These are phyloP conservation scores for Saimiri boliviensis DNA, from an alignment of 2,113 vertebrate species.

Conservation along the genomic window DNA sequence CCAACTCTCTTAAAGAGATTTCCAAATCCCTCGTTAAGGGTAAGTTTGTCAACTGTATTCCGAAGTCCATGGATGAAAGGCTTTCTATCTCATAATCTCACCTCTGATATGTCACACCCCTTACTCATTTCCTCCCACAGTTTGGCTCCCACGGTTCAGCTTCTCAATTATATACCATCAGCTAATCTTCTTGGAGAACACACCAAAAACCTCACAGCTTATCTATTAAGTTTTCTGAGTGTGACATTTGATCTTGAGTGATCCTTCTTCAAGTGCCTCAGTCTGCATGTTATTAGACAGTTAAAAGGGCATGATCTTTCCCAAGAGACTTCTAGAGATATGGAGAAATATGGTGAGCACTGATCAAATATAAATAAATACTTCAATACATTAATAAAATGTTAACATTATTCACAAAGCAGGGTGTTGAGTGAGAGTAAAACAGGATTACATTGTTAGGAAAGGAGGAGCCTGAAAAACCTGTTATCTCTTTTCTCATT, in stretches of 20 bases:
- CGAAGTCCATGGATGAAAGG: not conserved
- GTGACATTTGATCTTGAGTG: slow-evolving; percentile 8
- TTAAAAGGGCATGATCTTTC: not conserved
- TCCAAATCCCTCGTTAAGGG: not conserved
- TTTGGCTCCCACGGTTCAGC: not conserved
- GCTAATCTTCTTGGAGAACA: not conserved
- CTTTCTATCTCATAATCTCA: not conserved
- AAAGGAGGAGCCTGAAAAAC: not conserved
- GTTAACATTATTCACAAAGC: not conserved
- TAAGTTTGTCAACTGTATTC: not conserved
- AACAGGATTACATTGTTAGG: not conserved
- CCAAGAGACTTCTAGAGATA: not conserved
- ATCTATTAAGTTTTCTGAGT: not conserved
- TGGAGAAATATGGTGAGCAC: not conserved
- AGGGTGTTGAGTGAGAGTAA: not conserved
- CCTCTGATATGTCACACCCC: not conserved
- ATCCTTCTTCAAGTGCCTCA: not conserved
- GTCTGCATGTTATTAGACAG: not conserved
- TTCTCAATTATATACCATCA: not conserved
- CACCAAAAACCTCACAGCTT: not conserved
- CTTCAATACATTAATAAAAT: slow-evolving; percentile 3
- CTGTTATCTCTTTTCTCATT: slow-evolving; percentile 2
- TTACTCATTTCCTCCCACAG: not conserved
- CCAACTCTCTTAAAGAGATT: slow-evolving; percentile 14
- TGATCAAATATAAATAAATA: not conserved